Evolutionary conservation across 2,888 invertebrate genomes (phyloP).

Genomic region (Conomelus anceps): DNA sequence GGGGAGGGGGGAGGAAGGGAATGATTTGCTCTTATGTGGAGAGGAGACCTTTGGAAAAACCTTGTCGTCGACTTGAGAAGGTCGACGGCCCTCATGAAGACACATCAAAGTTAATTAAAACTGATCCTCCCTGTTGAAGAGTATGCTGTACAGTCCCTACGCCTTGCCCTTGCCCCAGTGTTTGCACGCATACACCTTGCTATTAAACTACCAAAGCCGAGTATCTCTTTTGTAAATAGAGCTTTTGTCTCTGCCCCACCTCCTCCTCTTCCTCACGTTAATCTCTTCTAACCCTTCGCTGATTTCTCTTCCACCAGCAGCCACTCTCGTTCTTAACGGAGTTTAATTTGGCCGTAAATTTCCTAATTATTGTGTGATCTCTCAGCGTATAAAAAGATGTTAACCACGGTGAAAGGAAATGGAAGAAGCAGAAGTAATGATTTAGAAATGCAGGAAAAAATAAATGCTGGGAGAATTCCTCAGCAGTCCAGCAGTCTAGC

Average conservation of each 20-base stretch:
- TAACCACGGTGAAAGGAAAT: neutral
- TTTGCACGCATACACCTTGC: neutral
- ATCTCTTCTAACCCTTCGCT: neutral
- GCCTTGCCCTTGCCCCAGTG: neutral
- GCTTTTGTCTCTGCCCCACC: neutral
- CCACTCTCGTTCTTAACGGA: neutral
- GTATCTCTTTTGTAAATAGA: slow-evolving; percentile 12
- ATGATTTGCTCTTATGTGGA: neutral
- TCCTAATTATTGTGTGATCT: neutral
- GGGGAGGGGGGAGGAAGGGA: neutral
- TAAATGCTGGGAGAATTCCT: neutral
- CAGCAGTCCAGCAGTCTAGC: neutral
- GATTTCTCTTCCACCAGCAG: neutral
- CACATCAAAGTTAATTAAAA: slow-evolving; percentile 14
- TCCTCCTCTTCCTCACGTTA: no score
- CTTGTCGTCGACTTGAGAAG: neutral
- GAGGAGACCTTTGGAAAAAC: neutral
- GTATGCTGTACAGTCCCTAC: neutral
- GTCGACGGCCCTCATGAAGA: slow-evolving; percentile 4
- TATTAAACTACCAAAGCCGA: slow-evolving; percentile 1
- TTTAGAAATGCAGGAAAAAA: no score
- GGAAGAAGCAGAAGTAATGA: no score
- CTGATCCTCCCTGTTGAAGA: neutral
- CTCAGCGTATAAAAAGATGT: neutral
- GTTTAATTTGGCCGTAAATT: neutral